Evolutionary conservation across 2,888 invertebrate species (phyloP), one percentile per base, ranked within the genome.

Genomic region (Amiota mariae): DNA sequence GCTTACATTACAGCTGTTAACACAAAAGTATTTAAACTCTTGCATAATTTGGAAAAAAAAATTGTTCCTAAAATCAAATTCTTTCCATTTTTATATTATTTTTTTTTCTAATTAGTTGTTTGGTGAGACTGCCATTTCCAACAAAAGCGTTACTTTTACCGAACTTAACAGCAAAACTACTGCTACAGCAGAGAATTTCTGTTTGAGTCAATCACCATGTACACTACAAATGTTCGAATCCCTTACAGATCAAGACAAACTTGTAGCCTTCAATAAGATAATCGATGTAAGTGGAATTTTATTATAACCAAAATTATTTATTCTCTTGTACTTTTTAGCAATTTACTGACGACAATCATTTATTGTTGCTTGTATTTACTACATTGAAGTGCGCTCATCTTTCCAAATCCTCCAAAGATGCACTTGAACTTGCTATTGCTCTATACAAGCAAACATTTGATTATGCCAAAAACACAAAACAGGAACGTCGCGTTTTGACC

Each of bases 361-460:
- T 90, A 15, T 80, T 88, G 20, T 72, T 88, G 63, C 82, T 89
- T 2, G 82, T 88, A n/a, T 90, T 88, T 57, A 88, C 89, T n/a
- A 82, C 89, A 8, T 77, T 90, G 2, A 90, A 90, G 79, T 88
- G 89, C 72, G 89, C 87, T 0, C 86, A 89, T 72, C 77, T 90
- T 15, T 80, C 89, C 0, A 77, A 87, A 68, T 74, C 83, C 4
- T 90, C 89, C 0, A 74, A 79, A 15, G 85, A 87, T 2, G 90
- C 90, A 3, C 75, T 89, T 10, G 85, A 88, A 2, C 72, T 89
- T 72, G 85, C 90, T 6, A 78, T 84, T 48, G 81, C 81, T 0
- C 73, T 90, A 2, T 89, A 82, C 74, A 83, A 85, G 70, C 87
- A 89, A 71, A 85, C 88, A 1, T 87, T 89, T 73, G 88, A 88